Evolutionary conservation across 2,113 vertebrate genomes (phyloP).

Genomic region (Lynx canadensis): DNA sequence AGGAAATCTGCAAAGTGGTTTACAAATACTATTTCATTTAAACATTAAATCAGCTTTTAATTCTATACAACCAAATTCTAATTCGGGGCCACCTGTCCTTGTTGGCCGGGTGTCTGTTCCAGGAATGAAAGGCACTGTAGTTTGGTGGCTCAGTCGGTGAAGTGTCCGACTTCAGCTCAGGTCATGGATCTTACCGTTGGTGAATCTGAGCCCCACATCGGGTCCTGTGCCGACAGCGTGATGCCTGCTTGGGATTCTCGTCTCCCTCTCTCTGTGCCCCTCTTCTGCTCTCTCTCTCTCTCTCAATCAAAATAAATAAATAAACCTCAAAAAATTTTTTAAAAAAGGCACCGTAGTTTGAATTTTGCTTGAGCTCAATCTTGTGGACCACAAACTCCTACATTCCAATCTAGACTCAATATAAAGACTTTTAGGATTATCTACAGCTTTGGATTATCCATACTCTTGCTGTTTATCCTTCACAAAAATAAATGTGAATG

Average conservation of each 20-base stretch:
- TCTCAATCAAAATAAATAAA: too few relatives aligned
- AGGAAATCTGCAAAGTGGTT: slow-evolving; percentile 18
- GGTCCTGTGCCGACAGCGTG: too few relatives aligned
- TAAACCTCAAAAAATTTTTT: too few relatives aligned
- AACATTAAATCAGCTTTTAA: slow-evolving; percentile 72
- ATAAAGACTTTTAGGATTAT: slow-evolving; percentile 43
- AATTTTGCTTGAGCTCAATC: slow-evolving; percentile 52
- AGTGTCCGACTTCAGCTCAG: too few relatives aligned
- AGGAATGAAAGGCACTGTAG: background rate
- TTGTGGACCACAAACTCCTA: slow-evolving; percentile 51
- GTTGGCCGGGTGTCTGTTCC: slow-evolving; percentile 21
- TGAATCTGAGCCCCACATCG: too few relatives aligned
- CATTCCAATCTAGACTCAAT: background rate
- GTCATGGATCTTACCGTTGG: too few relatives aligned
- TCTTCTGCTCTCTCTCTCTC: too few relatives aligned
- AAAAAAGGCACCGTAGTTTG: background rate
- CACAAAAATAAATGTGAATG: background rate
- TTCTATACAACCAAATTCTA: slow-evolving; percentile 51
- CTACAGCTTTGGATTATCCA: background rate
- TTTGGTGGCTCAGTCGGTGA: background rate
- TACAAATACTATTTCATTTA: slow-evolving; percentile 65
- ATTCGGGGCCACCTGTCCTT: slow-evolving; percentile 63
- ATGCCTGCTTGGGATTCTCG: too few relatives aligned
- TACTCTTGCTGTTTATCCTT: background rate
- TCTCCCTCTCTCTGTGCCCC: too few relatives aligned